phyloP scores from a whole-genome alignment of 2,888 invertebrate species.

The Leptopterna dolabrata region DNA sequence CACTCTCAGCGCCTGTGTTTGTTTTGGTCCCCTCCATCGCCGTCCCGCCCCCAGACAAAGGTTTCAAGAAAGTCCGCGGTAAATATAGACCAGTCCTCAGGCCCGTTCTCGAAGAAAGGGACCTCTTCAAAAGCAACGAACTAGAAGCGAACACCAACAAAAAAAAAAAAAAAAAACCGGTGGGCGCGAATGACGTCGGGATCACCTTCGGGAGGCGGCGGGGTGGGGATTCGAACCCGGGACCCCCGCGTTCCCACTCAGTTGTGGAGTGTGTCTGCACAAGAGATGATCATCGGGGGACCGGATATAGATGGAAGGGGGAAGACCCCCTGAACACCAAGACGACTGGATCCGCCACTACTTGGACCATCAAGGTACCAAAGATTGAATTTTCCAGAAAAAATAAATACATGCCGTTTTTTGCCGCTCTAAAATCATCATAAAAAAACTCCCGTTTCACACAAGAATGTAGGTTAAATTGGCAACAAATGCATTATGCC shows the following conservation, averaged over 20 bases:
- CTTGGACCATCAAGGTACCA: constrained; percentile 47
- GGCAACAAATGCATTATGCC: no score
- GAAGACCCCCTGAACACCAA: constrained; percentile 51
- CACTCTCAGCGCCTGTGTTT: not conserved
- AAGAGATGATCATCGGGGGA: constrained; percentile 47
- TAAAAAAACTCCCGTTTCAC: not conserved
- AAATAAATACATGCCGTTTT: not conserved
- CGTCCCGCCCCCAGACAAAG: not conserved
- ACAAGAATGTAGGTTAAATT: no score
- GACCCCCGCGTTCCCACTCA: not conserved
- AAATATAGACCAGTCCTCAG: not conserved
- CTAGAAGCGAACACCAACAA: not conserved
- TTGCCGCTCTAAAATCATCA: not conserved
- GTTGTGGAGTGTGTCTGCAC: constrained; percentile 50
- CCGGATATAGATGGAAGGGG: constrained; percentile 51
- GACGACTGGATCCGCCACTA: constrained; percentile 52
- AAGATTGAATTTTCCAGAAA: not conserved
- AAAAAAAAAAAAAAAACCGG: not conserved
- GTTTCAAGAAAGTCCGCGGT: constrained; percentile 5
- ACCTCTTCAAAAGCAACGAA: not conserved
- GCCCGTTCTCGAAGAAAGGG: not conserved
- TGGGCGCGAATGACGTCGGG: constrained; percentile 28
- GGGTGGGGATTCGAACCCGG: constrained; percentile 8
- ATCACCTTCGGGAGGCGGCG: constrained; percentile 4
- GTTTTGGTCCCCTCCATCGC: not conserved